These are phyloP conservation scores for Ophion ventricosus DNA, from an alignment of 2,888 invertebrate genomes.

Conservation along the genomic window DNA sequence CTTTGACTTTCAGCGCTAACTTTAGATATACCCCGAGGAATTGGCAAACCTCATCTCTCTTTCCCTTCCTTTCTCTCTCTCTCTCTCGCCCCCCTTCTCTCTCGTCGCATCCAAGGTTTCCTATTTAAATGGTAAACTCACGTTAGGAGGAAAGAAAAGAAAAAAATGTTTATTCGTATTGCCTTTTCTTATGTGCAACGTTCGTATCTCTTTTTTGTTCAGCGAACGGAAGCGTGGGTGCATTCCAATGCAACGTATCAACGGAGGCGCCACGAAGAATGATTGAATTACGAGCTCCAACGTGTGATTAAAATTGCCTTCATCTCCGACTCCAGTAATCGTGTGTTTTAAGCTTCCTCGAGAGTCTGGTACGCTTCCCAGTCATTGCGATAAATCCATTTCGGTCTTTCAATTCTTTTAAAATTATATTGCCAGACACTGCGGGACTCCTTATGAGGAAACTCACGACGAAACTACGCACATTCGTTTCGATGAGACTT, in stretches of 20 bases:
- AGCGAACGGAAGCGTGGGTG: conserved; percentile 31
- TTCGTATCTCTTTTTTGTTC: conserved; percentile 9
- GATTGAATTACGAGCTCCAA: conserved; percentile 59
- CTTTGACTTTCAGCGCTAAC: conserved; percentile 74
- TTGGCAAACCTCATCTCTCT: conserved; percentile 72
- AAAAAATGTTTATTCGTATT: neutral
- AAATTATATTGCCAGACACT: neutral
- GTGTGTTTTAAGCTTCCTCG: neutral
- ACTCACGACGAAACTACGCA: conserved; percentile 7
- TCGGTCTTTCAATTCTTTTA: conserved; percentile 18
- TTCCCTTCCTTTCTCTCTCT: conserved; percentile 21
- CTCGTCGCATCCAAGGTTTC: conserved; percentile 18
- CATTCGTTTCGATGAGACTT: too few species aligned
- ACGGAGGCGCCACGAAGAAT: conserved; percentile 58
- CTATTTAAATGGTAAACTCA: conserved; percentile 33
- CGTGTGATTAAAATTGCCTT: conserved; percentile 53
- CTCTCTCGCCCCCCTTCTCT: conserved; percentile 44
- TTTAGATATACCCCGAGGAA: conserved; percentile 76
- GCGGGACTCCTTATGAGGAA: neutral
- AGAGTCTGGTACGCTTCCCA: neutral
- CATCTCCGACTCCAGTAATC: conserved; percentile 10
- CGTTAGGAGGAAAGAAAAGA: conserved; percentile 23
- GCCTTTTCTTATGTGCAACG: neutral
- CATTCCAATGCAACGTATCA: conserved; percentile 43
- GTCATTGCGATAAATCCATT: conserved; percentile 54